Percentiles rank a stretch among this genome's conserved stretches.
These are phyloP conservation scores for Hoplias malabaricus DNA, from an alignment of 2,113 vertebrate species.

Conservation along the genomic window DNA sequence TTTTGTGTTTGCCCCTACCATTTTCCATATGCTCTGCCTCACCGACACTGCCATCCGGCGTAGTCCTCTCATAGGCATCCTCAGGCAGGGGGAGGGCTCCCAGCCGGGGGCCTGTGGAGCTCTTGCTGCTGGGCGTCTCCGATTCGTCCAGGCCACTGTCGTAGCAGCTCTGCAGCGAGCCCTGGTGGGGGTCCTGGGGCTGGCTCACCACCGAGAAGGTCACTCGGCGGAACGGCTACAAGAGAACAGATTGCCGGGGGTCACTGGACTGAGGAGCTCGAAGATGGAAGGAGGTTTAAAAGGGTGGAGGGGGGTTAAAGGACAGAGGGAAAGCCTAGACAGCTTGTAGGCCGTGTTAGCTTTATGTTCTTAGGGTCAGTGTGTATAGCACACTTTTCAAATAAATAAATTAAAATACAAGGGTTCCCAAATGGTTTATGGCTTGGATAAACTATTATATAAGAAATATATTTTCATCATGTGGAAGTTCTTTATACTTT, in stretches of 20 bases:
- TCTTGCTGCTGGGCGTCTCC: constrained; percentile 99
- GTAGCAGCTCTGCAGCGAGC: constrained; percentile 99
- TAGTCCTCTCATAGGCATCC: constrained; percentile 99
- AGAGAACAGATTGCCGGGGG: constrained; percentile 96
- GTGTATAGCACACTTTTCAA: neutral
- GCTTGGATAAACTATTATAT: too few relatives aligned
- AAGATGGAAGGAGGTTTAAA: constrained; percentile 37
- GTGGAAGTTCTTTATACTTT: too few relatives aligned
- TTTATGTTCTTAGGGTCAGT: constrained; percentile 3
- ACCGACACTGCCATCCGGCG: constrained; percentile 99
- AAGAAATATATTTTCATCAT: too few relatives aligned
- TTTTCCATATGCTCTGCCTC: constrained; percentile 99
- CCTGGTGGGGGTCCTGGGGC: constrained; percentile 99
- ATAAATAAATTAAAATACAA: too few relatives aligned
- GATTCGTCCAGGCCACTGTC: constrained; percentile 99
- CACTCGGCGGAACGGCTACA: constrained; percentile 99
- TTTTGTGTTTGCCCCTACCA: constrained; percentile 98
- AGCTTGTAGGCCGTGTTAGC: neutral
- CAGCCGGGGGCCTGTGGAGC: constrained; percentile 97
- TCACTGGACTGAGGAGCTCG: constrained; percentile 81
- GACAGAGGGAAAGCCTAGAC: neutral
- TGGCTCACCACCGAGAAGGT: constrained; percentile 99
- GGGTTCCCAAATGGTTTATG: neutral
- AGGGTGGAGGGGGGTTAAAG: neutral
- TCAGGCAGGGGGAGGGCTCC: constrained; percentile 98